phyloP scores from a whole-genome alignment of 2,797 vertebrate species.

The Sebastes aleutianus region DNA sequence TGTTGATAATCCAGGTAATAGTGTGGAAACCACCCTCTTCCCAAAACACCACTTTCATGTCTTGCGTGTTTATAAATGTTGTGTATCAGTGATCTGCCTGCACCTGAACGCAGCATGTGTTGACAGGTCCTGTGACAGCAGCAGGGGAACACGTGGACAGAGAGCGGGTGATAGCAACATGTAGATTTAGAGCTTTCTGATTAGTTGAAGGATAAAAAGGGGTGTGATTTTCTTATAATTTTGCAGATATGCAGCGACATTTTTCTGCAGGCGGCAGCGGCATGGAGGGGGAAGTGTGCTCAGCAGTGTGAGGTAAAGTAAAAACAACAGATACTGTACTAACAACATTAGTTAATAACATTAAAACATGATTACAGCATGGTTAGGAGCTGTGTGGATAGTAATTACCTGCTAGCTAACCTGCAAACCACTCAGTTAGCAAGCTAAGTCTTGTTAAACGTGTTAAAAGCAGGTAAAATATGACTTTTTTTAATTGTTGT shows the following conservation, averaged over 20 bases:
- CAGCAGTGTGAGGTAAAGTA: slow-evolving; percentile 19
- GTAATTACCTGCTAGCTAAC: slow-evolving; percentile 4
- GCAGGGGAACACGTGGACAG: slow-evolving; percentile 14
- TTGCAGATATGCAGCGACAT: neutral
- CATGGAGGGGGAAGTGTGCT: neutral
- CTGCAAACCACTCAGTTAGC: neutral
- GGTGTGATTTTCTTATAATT: slow-evolving; percentile 56
- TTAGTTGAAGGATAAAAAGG: slow-evolving; percentile 56
- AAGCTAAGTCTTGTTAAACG: slow-evolving; percentile 7
- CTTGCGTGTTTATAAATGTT: neutral
- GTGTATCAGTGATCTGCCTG: neutral
- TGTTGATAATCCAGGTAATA: neutral
- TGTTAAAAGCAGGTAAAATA: neutral
- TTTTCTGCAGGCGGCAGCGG: neutral
- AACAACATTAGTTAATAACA: rapidly evolving
- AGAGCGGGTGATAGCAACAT: neutral
- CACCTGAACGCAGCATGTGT: slow-evolving; percentile 21
- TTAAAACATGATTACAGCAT: neutral
- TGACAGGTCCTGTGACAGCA: neutral
- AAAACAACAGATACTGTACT: neutral
- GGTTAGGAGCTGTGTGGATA: neutral
- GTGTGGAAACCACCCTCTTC: neutral
- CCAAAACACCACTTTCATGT: neutral
- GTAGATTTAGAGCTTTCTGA: slow-evolving; percentile 44
- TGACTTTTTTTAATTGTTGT: neutral